Evolutionary conservation across 2,113 vertebrate genomes (phyloP), one percentile per base, ranked within the genome.

Genomic region (Pongo abelii): DNA sequence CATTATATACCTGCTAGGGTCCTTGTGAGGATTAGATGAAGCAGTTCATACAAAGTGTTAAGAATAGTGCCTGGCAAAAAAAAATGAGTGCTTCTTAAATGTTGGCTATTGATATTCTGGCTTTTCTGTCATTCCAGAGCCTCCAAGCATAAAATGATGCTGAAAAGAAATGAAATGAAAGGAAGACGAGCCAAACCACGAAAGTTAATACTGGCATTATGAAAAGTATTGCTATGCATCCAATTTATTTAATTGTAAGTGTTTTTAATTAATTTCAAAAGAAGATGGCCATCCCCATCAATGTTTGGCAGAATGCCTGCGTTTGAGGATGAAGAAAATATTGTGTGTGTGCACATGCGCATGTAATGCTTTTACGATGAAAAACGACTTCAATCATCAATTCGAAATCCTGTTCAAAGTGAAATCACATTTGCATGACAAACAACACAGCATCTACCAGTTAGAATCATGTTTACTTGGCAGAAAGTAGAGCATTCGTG

Each of bases 181-280:
- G 38, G 46, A 70, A 93, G 59, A 86, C 18, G 69, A 95, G 46
- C 30, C 93, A 97, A 81, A 38, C n/a, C 23, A 18, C 57, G 50
- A 40, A 91, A 70, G 78, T 90, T 77, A 93, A 90, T 91, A 55
- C 43, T 55, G 43, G 22, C 32, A 69, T 90, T 87, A 86, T 61
- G 43, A 74, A 70, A 89, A 86, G 3, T 61, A 72, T 92, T 75
- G 23, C 70, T 94, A 16, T 50, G 91, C 93, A 91, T 77, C 74
- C 50, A 91, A 89, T 88, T 74, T 96, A 94, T 85, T 93, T 96
- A 95, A 96, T 96, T 86, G 40, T 85, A 70, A 38, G 18, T 93
- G 55, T 64, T 95, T 94, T 97, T 57, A 94, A 97, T 97, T 95
- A 91, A 94, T 94, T 95, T 97, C 27, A 89, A 93, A 96, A 86